phyloP scores from a whole-genome alignment of 1,140 invertebrate genomes.

The Leptopilina clavipes region DNA sequence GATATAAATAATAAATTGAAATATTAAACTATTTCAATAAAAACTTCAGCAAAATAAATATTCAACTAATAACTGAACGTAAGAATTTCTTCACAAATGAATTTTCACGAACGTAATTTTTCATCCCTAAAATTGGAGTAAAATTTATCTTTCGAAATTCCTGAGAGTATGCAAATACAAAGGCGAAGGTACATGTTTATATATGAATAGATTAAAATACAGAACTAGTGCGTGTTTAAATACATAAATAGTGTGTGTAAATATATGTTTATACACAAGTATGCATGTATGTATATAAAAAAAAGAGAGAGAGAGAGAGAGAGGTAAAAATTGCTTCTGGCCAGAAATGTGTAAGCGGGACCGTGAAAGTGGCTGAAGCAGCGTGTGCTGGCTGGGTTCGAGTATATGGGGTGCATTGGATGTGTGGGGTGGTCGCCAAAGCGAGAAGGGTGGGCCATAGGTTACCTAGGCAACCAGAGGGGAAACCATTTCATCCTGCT shows the following conservation, averaged over 20 bases:
- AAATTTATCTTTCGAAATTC: neutral
- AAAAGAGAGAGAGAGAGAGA: conserved; percentile 34
- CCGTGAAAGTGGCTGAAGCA: conserved; percentile 18
- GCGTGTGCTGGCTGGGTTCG: neutral
- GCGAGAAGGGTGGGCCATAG: conserved; percentile 67
- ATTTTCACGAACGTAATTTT: no score
- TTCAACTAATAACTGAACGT: no score
- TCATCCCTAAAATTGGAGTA: no score
- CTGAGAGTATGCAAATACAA: conserved; percentile 40
- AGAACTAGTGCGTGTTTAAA: neutral
- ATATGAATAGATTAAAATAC: conserved; percentile 41
- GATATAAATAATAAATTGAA: no score
- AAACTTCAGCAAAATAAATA: no score
- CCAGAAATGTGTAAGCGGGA: neutral
- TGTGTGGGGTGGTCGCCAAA: conserved; percentile 48
- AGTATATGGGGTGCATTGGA: conserved; percentile 44
- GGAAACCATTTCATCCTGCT: conserved; percentile 72
- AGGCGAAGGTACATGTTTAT: conserved; percentile 37
- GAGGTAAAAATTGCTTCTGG: neutral
- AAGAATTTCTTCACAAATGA: no score
- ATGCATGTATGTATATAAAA: conserved; percentile 44
- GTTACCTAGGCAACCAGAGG: conserved; percentile 72
- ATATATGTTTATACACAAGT: conserved; percentile 33
- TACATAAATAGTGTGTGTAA: no score
- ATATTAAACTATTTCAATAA: no score